Evolutionary conservation across 2,113 vertebrate genomes (phyloP).

Genomic region (Pedionomus torquatus): DNA sequence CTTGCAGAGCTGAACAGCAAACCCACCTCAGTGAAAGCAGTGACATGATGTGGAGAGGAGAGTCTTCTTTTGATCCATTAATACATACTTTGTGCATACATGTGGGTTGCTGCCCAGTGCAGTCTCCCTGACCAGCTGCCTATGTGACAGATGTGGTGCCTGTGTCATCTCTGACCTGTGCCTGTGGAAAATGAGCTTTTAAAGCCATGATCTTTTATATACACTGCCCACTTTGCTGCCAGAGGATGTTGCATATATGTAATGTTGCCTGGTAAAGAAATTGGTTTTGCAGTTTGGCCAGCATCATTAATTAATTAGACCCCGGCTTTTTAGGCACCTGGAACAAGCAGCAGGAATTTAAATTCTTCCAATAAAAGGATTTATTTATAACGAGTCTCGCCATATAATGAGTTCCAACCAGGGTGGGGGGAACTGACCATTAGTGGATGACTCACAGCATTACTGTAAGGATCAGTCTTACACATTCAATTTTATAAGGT

Average conservation of each 20-base stretch:
- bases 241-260: neutral
- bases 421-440: neutral
- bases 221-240: neutral
- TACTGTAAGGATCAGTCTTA: conserved; percentile 29
- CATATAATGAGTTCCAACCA: conserved; percentile 20
- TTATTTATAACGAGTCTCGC: conserved; percentile 64
- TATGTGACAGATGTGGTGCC: neutral
- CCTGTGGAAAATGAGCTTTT: conserved; percentile 2
- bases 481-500: neutral
- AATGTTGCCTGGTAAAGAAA: conserved; percentile 15
- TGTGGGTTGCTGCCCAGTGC: neutral
- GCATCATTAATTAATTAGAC: conserved; percentile 66
- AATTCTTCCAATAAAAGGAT: conserved; percentile 66
- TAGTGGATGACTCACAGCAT: conserved; percentile 38
- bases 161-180: neutral
- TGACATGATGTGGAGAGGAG: neutral
- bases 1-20: neutral
- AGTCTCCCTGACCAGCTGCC: neutral
- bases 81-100: neutral
- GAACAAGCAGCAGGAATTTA: conserved; percentile 48
- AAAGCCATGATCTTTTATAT: neutral
- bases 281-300: conserved; percentile 14
- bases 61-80: neutral
- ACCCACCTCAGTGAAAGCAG: neutral
- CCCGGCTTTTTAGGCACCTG: conserved; percentile 54